Conservation (phyloP, 2,797 vertebrate species). For the Hydrophis major region DNA sequence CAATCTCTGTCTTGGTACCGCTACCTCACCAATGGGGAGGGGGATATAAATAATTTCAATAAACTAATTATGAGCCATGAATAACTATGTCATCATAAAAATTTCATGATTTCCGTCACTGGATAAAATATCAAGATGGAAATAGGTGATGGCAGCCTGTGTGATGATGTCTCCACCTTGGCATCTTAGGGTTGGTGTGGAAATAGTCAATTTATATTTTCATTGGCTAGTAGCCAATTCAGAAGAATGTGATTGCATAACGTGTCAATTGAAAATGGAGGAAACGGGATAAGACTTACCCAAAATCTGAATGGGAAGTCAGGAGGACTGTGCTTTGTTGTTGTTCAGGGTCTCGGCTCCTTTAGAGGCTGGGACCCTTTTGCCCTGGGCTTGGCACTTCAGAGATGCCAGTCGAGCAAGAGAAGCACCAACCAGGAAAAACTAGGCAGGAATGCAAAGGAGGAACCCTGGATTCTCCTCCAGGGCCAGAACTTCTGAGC, state of each 20-base stretch:
- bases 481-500: background rate
- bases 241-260: too few relatives aligned
- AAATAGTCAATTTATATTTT: background rate
- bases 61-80: background rate
- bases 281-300: background rate
- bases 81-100: background rate
- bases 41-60: background rate
- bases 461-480: background rate
- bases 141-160: background rate
- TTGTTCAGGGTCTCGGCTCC: too few relatives aligned
- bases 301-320: background rate
- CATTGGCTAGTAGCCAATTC: too few relatives aligned
- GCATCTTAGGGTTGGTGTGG: background rate
- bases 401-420: background rate
- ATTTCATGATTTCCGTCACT: background rate
- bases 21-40: background rate
- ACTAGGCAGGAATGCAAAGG: background rate
- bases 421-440: background rate
- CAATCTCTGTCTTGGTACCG: background rate
- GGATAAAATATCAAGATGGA: background rate
- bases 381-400: background rate
- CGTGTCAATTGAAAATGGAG: background rate
- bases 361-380: too few relatives aligned
- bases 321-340: background rate
- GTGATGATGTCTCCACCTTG: background rate